Evolutionary conservation across 2,888 invertebrate genomes (phyloP), one percentile per base, ranked within the genome.

Genomic region (Stenoptilia bipunctidactyla): DNA sequence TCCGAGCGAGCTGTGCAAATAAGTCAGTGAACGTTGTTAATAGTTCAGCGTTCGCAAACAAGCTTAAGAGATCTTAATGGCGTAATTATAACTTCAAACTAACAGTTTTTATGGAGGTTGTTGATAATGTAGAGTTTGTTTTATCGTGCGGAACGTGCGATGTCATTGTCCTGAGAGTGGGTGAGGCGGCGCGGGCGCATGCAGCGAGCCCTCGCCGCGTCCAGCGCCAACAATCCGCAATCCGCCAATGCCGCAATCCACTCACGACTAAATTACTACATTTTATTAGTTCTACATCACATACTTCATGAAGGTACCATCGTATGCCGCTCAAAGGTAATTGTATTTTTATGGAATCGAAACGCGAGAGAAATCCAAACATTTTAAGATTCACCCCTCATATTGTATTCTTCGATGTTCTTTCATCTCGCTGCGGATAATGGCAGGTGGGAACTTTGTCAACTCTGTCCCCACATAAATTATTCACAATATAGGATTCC

Each of bases 71-170:
- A 51, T 66, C 57, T 62, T 66, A 71, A 69, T 64, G 58, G 58
- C 54, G 61, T 60, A 67, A 67, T 72, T 66, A 67, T 60, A 58
- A 61, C 53, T 57, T 54, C 51, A 58, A 52, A 60, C 61, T 64
- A 63, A 61, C 55, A 51, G 63, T 66, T 69, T 68, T 66, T 56
- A 53, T 51, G 53, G 59, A 56, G 62, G 59, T 59, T 62, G 60
- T 66, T 68, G 62, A 63, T 75, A 70, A 69, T 64, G 70, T 76
- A 66, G 72, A 74, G 74, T 69, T 68, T 70, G 68, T 66, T 80
- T 76, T 76, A 76, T 76, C 72, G 77, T 75, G 77, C 76, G 76
- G 76, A 80, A 80, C 79, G 73, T 64, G 66, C 69, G 67, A 75
- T 77, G 80, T 82, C 80, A 80, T 80, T 79, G 82, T 82, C 80